Evolutionary conservation across 2,797 vertebrate species (phyloP).

Genomic region (Calcarius lapponicus): DNA sequence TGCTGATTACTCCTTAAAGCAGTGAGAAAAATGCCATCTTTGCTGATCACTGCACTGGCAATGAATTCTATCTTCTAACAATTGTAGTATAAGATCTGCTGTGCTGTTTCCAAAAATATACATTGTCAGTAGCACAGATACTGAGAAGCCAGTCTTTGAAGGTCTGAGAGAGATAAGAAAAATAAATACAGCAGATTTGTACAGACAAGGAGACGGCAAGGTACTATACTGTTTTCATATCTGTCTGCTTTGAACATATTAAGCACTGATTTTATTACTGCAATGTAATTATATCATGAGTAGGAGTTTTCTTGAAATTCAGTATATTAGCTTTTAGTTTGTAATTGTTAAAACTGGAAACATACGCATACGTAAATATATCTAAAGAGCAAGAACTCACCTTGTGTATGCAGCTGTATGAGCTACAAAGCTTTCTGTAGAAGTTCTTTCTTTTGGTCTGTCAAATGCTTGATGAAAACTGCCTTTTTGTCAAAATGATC

Average conservation of each 20-base stretch:
- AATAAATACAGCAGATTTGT: neutral
- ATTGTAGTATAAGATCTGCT: neutral
- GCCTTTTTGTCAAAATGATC: constrained; percentile 83
- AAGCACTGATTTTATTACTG: constrained; percentile 62
- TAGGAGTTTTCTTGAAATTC: constrained; percentile 80
- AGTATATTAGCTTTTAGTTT: constrained; percentile 84
- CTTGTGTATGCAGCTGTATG: constrained; percentile 61
- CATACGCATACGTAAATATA: constrained; percentile 50
- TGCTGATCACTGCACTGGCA: neutral
- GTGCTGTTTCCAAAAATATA: neutral
- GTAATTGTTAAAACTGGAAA: constrained; percentile 71
- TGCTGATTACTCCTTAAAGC: neutral
- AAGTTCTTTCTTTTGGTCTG: constrained; percentile 68
- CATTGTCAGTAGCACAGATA: neutral
- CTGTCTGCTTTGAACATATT: constrained; percentile 53
- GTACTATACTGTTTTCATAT: constrained; percentile 27
- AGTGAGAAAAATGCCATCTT: neutral
- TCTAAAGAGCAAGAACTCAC: constrained; percentile 62
- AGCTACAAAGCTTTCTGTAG: constrained; percentile 69
- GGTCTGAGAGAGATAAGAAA: neutral
- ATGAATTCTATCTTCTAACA: neutral
- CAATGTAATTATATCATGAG: constrained; percentile 74
- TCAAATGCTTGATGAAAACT: constrained; percentile 67
- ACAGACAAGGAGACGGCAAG: neutral
- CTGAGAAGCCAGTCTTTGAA: neutral